These are phyloP conservation scores for Halcyon senegalensis DNA, from an alignment of 2,113 vertebrate genomes.

Conservation along the genomic window DNA sequence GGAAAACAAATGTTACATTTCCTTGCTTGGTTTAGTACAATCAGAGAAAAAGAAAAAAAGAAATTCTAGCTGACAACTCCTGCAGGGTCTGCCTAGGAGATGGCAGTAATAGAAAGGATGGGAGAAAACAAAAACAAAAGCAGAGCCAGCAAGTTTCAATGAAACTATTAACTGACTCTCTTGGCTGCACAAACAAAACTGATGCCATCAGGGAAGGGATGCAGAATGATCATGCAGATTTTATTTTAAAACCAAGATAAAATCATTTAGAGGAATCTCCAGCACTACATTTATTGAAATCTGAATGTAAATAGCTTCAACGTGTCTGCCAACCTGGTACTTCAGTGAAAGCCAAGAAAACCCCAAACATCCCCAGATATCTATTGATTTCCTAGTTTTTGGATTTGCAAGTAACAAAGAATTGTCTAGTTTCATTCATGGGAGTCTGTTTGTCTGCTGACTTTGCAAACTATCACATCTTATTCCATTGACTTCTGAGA, in stretches of 20 bases:
- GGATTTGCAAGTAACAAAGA: not conserved
- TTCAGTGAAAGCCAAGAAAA: not conserved
- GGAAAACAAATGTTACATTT: not conserved
- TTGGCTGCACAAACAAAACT: slow-evolving; percentile 7
- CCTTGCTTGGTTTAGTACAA: not conserved
- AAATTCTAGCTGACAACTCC: not conserved
- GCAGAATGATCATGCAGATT: not conserved
- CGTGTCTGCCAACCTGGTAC: not conserved
- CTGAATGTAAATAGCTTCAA: not conserved
- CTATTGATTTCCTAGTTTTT: not conserved
- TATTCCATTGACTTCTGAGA: not conserved
- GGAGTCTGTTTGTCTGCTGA: not conserved
- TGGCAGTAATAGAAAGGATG: not conserved
- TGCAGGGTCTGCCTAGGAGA: not conserved
- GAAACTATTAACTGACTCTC: slow-evolving; percentile 7
- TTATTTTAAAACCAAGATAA: slow-evolving; percentile 32
- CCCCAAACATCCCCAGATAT: not conserved
- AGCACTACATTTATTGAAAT: not conserved
- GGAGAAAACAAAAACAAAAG: not conserved
- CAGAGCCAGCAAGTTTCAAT: not conserved
- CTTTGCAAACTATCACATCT: not conserved
- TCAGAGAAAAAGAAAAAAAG: not conserved
- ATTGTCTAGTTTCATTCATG: not conserved
- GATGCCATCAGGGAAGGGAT: slow-evolving; percentile 10
- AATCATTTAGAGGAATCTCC: not conserved